Evolutionary conservation across 2,797 vertebrate species (phyloP).

Genomic region (Ctenochaetus hawaiiensis): DNA sequence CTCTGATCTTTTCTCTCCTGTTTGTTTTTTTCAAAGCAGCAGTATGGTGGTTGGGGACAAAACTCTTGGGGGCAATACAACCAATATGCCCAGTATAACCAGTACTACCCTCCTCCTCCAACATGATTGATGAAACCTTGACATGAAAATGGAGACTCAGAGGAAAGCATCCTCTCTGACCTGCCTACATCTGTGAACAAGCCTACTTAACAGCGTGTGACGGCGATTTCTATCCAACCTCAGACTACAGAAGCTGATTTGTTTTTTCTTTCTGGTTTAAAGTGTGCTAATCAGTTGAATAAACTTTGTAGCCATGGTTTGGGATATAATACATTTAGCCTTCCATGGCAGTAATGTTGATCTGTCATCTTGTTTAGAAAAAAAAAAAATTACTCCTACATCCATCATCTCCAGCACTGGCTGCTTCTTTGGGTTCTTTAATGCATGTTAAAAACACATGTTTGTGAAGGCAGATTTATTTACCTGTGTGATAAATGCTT

Average conservation of each 20-base stretch:
- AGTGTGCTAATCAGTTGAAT: conserved; percentile 49
- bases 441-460: conserved; percentile 82
- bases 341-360: conserved; percentile 48
- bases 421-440: conserved; percentile 55
- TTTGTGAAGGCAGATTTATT: conserved; percentile 66
- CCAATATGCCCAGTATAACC: conserved; percentile 91
- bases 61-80: conserved; percentile 93
- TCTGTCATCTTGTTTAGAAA: conserved; percentile 44
- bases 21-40: conserved; percentile 56
- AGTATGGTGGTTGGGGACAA: conserved; percentile 93
- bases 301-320: conserved; percentile 40
- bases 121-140: conserved; percentile 86
- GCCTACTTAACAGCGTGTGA: conserved; percentile 42
- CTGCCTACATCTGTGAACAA: conserved; percentile 45
- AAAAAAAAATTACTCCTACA: conserved; percentile 31
- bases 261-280: conserved; percentile 42
- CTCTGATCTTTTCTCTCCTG: background rate
- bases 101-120: conserved; percentile 96
- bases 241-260: conserved; percentile 24
- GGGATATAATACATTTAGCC: conserved; percentile 31
- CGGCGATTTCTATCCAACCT: conserved; percentile 46
- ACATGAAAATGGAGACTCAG: conserved; percentile 50
- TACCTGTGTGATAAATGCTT: conserved; percentile 54
- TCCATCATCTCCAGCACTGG: conserved; percentile 57
- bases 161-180: conserved; percentile 61